Evolutionary conservation across 2,888 invertebrate species (phyloP), one percentile per base, ranked within the genome.

Genomic region (Orthonychiurus folsomi): DNA sequence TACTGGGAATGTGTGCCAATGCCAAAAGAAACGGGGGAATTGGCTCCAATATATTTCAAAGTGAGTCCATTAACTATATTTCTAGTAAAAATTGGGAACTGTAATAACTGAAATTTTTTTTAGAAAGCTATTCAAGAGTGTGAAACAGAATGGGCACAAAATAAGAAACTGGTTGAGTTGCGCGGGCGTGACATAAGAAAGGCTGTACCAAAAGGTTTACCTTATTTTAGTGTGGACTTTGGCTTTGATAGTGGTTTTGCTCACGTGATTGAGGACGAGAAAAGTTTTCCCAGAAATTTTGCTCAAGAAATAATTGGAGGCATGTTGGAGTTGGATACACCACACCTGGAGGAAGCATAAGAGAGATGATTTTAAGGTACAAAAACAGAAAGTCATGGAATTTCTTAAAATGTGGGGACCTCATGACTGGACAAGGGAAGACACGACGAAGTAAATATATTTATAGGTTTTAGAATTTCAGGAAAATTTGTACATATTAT

Each of bases 271-370:
- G 97, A 99, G 79, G 91, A 97, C 77, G 89, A 92, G 75, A 81
- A 85, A 62, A 76, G 84, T 50, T 97, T 97, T 78, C 91, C 94
- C 0, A 79, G 76, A 59, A 88, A 88, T 78, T 99, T 96, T 82
- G 97, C 92, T 3, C 88, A 87, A 84, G 94, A 96, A 85, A 87
- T 96, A 20, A 86, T 99, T 75, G 95, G 91, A 23, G 96, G 96
- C 1, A 91, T 99, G 83, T 77, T 97, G 70, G 92, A 96, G 76
- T 79, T 94, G 64, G 88, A 93, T 75, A n/a, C 87, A 89, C 64
- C 82, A 81, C 61, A 77, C 85, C 65, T 97, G 95, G 95, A 84
- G 91, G 57, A 91, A 89, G 75, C 89, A 88, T 1, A 83, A 81
- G 71, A 82, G 80, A 65, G 88, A 92, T 76, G 83, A 81, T 75